These are phyloP conservation scores for Lithobates pipiens DNA, from an alignment of 2,797 vertebrate genomes.

Conservation along the genomic window DNA sequence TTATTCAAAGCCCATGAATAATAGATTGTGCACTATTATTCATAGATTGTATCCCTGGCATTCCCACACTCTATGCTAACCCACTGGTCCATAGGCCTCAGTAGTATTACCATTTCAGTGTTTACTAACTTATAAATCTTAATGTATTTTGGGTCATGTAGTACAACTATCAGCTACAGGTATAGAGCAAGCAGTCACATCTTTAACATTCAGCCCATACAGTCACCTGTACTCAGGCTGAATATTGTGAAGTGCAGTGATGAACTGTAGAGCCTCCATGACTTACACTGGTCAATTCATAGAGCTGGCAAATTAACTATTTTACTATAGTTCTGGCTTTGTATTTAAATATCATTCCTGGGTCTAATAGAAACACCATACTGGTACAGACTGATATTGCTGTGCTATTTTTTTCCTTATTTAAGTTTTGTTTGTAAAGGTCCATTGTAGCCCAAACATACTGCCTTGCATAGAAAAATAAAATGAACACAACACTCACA, in stretches of 20 bases:
- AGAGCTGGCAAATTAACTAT: background rate
- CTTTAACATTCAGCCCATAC: background rate
- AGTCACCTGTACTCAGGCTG: background rate
- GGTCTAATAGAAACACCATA: background rate
- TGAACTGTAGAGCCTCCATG: background rate
- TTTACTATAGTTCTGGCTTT: background rate
- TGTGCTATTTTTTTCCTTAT: background rate
- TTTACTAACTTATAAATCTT: slow-evolving; percentile 11
- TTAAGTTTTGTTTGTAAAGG: background rate
- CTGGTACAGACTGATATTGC: background rate
- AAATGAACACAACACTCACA: too few relatives aligned
- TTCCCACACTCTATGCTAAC: background rate
- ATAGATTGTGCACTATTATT: slow-evolving; percentile 5
- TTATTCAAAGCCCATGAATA: slow-evolving; percentile 18
- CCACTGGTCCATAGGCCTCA: slow-evolving; percentile 2
- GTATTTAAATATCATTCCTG: background rate
- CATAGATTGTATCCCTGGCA: slow-evolving; percentile 14
- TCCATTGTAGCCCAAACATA: background rate
- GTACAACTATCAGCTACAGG: background rate
- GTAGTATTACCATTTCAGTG: slow-evolving; percentile 22
- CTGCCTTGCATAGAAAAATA: background rate
- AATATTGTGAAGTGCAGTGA: background rate
- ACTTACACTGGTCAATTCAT: background rate
- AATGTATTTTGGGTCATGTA: background rate
- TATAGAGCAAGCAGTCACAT: background rate